Evolutionary conservation across 2,113 vertebrate genomes (phyloP).

Genomic region (Colinus virginianus): DNA sequence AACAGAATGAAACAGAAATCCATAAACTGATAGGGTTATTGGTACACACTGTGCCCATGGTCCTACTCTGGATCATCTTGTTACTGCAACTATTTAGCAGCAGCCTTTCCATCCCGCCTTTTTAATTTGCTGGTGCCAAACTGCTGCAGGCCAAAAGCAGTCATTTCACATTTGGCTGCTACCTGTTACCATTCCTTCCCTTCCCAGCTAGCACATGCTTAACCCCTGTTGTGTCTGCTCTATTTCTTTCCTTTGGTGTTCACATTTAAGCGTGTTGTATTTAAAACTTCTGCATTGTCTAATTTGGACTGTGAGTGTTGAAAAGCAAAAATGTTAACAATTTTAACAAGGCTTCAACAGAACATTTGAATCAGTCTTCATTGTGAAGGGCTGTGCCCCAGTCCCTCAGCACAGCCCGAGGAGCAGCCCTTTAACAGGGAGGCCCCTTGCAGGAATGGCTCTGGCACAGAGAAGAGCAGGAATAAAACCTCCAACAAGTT

Average conservation of each 20-base stretch:
- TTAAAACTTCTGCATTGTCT: background rate
- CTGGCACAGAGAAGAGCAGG: background rate
- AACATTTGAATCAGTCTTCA: background rate
- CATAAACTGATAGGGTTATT: background rate
- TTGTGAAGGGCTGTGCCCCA: background rate
- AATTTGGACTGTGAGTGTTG: background rate
- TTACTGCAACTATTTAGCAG: conserved; percentile 21
- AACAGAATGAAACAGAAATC: background rate
- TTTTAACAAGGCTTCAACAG: background rate
- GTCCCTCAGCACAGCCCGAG: background rate
- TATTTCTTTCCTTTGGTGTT: background rate
- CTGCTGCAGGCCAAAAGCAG: conserved; percentile 4
- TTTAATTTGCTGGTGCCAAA: conserved; percentile 5
- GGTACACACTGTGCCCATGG: background rate
- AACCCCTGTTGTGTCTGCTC: background rate
- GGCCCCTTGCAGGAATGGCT: background rate
- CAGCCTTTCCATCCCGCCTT: background rate
- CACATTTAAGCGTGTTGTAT: background rate
- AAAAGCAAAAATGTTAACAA: background rate
- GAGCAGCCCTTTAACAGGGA: background rate
- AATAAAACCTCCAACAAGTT: background rate
- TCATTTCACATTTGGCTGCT: conserved; percentile 35
- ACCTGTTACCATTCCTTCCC: conserved; percentile 30
- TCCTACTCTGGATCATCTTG: background rate
- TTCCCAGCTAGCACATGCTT: background rate